These are phyloP conservation scores for Ascaphus truei DNA, from an alignment of 2,113 vertebrate species.

Conservation along the genomic window DNA sequence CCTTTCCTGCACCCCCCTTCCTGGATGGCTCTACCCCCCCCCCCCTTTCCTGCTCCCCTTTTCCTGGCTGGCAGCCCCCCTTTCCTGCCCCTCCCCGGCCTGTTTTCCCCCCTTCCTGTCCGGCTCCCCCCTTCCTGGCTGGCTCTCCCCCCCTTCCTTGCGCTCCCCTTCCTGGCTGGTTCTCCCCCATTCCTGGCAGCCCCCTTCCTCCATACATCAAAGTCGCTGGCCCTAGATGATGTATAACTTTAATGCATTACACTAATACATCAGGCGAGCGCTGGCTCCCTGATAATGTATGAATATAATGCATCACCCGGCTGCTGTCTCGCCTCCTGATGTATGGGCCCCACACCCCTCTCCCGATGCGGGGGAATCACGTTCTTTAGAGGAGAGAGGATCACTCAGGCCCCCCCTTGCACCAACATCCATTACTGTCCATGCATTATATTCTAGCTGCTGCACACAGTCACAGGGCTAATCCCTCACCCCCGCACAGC, in stretches of 20 bases:
- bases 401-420: neutral
- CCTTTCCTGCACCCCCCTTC: too few relatives aligned
- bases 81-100: too few relatives aligned
- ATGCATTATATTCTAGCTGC: too few relatives aligned
- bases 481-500: neutral
- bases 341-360: constrained; percentile 14
- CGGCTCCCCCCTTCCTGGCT: constrained; percentile 19
- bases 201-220: constrained; percentile 30
- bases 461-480: too few relatives aligned
- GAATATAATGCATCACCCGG: constrained; percentile 41
- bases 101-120: neutral
- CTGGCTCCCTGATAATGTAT: constrained; percentile 33
- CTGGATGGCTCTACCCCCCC: too few relatives aligned
- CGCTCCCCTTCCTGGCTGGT: neutral
- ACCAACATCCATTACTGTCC: neutral
- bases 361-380: neutral
- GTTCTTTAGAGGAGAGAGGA: too few relatives aligned
- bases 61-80: neutral
- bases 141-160: constrained; percentile 7
- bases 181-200: constrained; percentile 27
- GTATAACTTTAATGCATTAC: constrained; percentile 44
- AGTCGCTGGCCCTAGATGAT: constrained; percentile 33
- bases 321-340: constrained; percentile 38
- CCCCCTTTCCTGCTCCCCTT: neutral
- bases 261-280: constrained; percentile 43